These are phyloP conservation scores for Nomia melanderi DNA, from an alignment of 1,140 invertebrate species.

Conservation along the genomic window DNA sequence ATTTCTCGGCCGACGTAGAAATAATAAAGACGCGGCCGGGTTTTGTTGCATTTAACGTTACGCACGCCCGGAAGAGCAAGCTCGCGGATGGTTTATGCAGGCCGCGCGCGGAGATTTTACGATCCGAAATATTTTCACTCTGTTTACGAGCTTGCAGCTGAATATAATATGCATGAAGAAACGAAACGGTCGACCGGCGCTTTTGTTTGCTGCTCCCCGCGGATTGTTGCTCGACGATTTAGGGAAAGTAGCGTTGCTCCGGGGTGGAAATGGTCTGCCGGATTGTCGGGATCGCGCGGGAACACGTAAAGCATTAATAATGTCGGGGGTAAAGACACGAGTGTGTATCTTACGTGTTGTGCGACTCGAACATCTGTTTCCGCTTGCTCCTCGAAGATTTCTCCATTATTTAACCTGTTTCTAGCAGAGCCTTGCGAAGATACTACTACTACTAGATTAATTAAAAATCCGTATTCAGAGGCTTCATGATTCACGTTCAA, in stretches of 20 bases:
- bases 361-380: too few species aligned
- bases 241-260: too few species aligned
- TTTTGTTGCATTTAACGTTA: background rate
- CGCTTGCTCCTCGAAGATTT: too few species aligned
- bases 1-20: background rate
- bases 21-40: background rate
- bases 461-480: too few species aligned
- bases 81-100: background rate
- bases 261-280: too few species aligned
- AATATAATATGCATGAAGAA: background rate
- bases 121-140: background rate
- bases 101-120: background rate
- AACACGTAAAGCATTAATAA: background rate
- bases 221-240: background rate
- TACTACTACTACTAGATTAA: too few species aligned
- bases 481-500: too few species aligned
- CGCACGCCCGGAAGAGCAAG: background rate
- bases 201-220: background rate
- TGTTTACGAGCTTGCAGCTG: background rate
- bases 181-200: background rate
- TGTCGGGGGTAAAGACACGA: too few species aligned
- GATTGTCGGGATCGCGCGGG: too few species aligned
- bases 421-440: too few species aligned
- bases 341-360: too few species aligned
- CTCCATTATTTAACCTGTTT: too few species aligned